phyloP scores from a whole-genome alignment of 2,113 vertebrate genomes.

The Crotophaga sulcirostris region DNA sequence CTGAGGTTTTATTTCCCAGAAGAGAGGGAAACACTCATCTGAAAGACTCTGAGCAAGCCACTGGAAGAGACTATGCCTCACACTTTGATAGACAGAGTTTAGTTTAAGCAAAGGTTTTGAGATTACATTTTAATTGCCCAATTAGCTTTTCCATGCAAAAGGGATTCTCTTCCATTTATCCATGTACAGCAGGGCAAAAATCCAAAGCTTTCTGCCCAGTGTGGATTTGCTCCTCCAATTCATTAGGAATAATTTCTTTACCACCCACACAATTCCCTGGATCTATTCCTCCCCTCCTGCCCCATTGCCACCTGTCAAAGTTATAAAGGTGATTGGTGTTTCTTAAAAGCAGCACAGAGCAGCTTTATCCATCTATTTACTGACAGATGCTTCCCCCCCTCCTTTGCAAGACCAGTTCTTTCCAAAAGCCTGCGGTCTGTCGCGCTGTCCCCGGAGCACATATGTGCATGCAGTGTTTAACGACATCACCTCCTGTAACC shows the following conservation, averaged over 20 bases:
- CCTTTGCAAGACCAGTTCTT: neutral
- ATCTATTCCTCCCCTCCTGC: constrained; percentile 24
- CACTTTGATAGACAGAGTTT: neutral
- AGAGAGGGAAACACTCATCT: neutral
- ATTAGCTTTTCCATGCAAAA: constrained; percentile 36
- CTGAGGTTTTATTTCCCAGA: neutral
- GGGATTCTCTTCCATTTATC: constrained; percentile 43
- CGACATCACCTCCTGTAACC: constrained; percentile 1
- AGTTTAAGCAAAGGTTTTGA: constrained; percentile 13
- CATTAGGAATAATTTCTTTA: constrained; percentile 63
- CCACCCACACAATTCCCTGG: constrained; percentile 43
- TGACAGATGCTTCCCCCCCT: constrained; percentile 23
- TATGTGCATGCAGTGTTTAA: neutral
- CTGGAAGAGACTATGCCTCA: neutral
- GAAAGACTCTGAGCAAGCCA: neutral
- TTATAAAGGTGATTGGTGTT: constrained; percentile 24
- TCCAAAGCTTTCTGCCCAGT: constrained; percentile 45
- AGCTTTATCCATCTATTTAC: constrained; percentile 35
- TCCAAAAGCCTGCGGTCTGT: constrained; percentile 23
- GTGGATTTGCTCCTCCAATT: constrained; percentile 59
- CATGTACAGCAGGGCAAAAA: constrained; percentile 44
- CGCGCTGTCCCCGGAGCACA: constrained; percentile 4
- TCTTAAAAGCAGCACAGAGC: constrained; percentile 35
- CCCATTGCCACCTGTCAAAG: constrained; percentile 46
- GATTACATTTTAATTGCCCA: constrained; percentile 31